A percentile compares a stretch with the other conserved stretches of the same genome.
These are phyloP conservation scores for Sicus ferrugineus DNA, from an alignment of 2,888 invertebrate genomes.

Conservation along the genomic window DNA sequence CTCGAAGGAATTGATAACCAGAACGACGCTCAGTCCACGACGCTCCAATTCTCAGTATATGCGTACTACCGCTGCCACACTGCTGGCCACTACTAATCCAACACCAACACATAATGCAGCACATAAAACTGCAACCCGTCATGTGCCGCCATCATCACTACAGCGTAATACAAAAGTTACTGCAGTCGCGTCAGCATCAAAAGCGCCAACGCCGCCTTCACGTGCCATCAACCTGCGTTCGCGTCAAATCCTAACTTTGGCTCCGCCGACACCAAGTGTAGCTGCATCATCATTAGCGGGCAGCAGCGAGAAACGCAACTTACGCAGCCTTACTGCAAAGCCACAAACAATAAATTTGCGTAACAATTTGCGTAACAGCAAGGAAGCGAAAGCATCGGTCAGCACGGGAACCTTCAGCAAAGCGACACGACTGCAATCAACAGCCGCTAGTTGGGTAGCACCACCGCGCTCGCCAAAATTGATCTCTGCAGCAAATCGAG, in stretches of 20 bases:
- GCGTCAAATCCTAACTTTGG: conserved; percentile 31
- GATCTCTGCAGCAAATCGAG: conserved; percentile 47
- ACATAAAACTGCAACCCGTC: not conserved
- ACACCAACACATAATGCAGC: conserved; percentile 38
- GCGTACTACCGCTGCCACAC: conserved; percentile 34
- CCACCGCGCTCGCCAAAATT: conserved; percentile 58
- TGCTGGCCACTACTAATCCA: conserved; percentile 28
- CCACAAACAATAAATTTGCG: conserved; percentile 12
- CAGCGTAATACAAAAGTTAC: not conserved
- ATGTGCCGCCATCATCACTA: not conserved
- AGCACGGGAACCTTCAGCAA: conserved; percentile 46
- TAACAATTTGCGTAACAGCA: conserved; percentile 36
- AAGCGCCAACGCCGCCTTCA: not conserved
- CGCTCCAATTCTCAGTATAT: conserved; percentile 32
- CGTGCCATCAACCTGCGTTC: conserved; percentile 39
- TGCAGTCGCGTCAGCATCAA: conserved; percentile 6
- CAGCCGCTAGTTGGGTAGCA: conserved; percentile 46
- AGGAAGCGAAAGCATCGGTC: conserved; percentile 31
- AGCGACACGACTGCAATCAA: conserved; percentile 50
- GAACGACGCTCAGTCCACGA: conserved; percentile 38
- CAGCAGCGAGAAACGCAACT: conserved; percentile 39
- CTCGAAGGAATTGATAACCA: conserved; percentile 50
- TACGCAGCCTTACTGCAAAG: conserved; percentile 42
- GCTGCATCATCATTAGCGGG: not conserved
- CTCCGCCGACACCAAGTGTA: not conserved